Evolutionary conservation across 2,113 vertebrate genomes (phyloP), one percentile per base, ranked within the genome.

Genomic region (Hoplias malabaricus): DNA sequence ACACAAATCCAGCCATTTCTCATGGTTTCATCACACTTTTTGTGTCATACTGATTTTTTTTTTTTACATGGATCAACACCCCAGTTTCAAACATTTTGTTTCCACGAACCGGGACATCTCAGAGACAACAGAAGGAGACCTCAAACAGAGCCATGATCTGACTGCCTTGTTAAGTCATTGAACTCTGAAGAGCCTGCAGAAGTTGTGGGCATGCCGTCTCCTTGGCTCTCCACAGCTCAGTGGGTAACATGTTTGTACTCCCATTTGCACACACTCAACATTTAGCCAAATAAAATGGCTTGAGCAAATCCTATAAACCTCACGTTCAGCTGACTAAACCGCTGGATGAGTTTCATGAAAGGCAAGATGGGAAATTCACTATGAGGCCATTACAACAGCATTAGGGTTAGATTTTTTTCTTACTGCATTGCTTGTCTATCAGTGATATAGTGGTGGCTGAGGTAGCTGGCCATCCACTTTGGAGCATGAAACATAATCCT

Each of bases 111-210:
- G 61, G 67, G 48, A 79, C 75, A 77, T 79, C 43, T 80, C 54
- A 40, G 53, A 75, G 80, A 79, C 14, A 46, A 79, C 57, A 68
- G 74, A 68, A 54, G 29, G 38, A 65, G 42, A 82, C 80, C 73
- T 77, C 56, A 79, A 82, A 80, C 83, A 65, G 36, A 62, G 87
- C 85, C 81, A 93, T 92, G 73, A 82, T 76, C 59, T 56, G 59
- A 65, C 31, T 50, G 31, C 56, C 77, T 68, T 79, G 57, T 82
- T 34, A 71, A 79, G 80, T 66, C 71, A 57, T 33, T 82, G 72
- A 78, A 79, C 66, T 82, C 21, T 78, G 65, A 82, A 75, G 23
- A 13, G 76, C 38, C 36, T 19, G 66, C 36, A 43, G 65, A 73
- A 54, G 46, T 78, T 73, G 21, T 19, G n/a, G 36, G 70, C 7